These are phyloP conservation scores for Mesorhabditis sp. DNA, from an alignment of 2,888 invertebrate genomes.

Conservation along the genomic window DNA sequence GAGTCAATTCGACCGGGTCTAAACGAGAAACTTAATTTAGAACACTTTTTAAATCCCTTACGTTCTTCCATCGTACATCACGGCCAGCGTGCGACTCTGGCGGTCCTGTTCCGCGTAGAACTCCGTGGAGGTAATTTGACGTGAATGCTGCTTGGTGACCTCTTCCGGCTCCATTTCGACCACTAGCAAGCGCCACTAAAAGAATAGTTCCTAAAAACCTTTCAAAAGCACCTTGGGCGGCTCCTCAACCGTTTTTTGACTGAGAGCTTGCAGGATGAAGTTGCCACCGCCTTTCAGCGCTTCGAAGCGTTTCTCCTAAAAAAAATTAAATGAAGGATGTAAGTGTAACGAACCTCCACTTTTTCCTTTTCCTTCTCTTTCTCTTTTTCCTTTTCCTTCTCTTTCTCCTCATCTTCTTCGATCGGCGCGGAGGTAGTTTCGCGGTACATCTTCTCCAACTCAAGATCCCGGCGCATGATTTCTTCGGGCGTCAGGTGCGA, in stretches of 20 bases:
- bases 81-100: not conserved
- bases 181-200: too few relatives aligned
- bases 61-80: not conserved
- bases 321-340: too few relatives aligned
- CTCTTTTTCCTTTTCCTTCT: not conserved
- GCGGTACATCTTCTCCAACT: not conserved
- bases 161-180: too few relatives aligned
- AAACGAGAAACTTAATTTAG: not conserved
- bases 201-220: too few relatives aligned
- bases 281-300: too few relatives aligned
- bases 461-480: not conserved
- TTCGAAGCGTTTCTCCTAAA: too few relatives aligned
- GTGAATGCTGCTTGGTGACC: too few relatives aligned
- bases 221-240: too few relatives aligned
- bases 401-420: not conserved
- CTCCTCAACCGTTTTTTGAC: too few relatives aligned
- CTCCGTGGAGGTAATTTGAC: not conserved
- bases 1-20: not conserved
- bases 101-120: conserved; percentile 5
- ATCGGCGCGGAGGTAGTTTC: not conserved
- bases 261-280: too few relatives aligned
- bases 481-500: not conserved
- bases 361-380: too few relatives aligned
- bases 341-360: too few relatives aligned
- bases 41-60: not conserved